A percentile compares a stretch with the other conserved stretches of the same genome.
phyloP scores from a whole-genome alignment of 2,888 invertebrate genomes.

The Thymelicus acteon region DNA sequence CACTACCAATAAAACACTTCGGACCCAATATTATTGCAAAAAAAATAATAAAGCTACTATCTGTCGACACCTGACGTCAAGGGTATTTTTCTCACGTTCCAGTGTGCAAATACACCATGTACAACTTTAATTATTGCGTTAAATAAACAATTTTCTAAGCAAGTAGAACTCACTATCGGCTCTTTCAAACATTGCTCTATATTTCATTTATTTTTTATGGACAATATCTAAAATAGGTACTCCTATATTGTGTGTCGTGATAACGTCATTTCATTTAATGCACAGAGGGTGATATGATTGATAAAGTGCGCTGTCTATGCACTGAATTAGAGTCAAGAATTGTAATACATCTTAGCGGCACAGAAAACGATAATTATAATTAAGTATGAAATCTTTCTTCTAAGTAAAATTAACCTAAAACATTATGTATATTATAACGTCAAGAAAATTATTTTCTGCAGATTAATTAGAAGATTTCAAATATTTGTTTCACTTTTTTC shows the following conservation, averaged over 20 bases:
- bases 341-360: too few species aligned
- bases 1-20: neutral
- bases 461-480: too few species aligned
- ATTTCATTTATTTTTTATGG: neutral
- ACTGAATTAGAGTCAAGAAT: neutral
- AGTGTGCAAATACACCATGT: constrained; percentile 28
- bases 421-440: too few species aligned
- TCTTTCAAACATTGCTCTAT: neutral
- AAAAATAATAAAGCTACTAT: constrained; percentile 56
- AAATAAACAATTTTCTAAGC: constrained; percentile 15
- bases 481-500: too few species aligned
- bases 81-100: constrained; percentile 55
- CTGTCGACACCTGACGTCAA: constrained; percentile 52
- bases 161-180: constrained; percentile 1
- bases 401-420: too few species aligned
- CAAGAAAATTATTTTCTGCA: too few species aligned
- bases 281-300: constrained; percentile 10
- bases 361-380: too few species aligned
- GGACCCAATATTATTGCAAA: constrained; percentile 52
- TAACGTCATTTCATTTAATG: constrained; percentile 12
- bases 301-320: constrained; percentile 5
- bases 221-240: neutral
- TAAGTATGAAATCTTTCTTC: too few species aligned
- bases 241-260: neutral
- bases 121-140: constrained; percentile 28